Base-by-base conservation (phyloP, 1,140 invertebrate species). In the Halictus rubicundus region DNA sequence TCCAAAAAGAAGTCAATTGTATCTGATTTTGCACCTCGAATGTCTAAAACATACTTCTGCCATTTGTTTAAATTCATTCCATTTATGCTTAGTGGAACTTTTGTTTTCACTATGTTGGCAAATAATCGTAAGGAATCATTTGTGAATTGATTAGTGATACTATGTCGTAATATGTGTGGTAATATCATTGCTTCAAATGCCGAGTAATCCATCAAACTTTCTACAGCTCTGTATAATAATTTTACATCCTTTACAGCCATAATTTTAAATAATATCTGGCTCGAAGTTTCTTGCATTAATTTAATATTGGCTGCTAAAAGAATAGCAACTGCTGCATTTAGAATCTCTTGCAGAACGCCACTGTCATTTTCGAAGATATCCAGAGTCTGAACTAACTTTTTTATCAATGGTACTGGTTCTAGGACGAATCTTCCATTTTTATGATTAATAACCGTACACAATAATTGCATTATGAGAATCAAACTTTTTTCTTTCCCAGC, bases 131-230 rank as follows among this genome's bases (percentile, higher is more conserved):
- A 91, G 3, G 94, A 89, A 68, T 94, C 87, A 79, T 89, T 83
- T 82, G 95, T 93, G 60, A 96, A 94, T 72, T 89, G 85, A 32
- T 92, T 91, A 68, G 93, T 87, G n/a, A 95, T 89, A 82, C 95
- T 95, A 87, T 94, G 95, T 16, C 94, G 93, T 19, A 97, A 85
- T 52, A 97, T 94, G 54, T 94, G 92, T 0, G 97, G 96, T 69
- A 98, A 89, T 71, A 98, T 94, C 65, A 96, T 92, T 65, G 95
- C 93, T 89, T 97, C 96, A 90, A 97, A 97, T 63, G 95, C 94
- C 9, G 95, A 93, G 89, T 95, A 96, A 64, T 94, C 89, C 42
- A 95, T 93, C 2, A 96, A 92, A 89, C 95, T 94, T 84, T 95
- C 94, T 2, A 97, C 94, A 86, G 96, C 95, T 60, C 93, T 92